These are phyloP conservation scores for Cisticola juncidis DNA, from an alignment of 2,113 vertebrate genomes.

Conservation along the genomic window DNA sequence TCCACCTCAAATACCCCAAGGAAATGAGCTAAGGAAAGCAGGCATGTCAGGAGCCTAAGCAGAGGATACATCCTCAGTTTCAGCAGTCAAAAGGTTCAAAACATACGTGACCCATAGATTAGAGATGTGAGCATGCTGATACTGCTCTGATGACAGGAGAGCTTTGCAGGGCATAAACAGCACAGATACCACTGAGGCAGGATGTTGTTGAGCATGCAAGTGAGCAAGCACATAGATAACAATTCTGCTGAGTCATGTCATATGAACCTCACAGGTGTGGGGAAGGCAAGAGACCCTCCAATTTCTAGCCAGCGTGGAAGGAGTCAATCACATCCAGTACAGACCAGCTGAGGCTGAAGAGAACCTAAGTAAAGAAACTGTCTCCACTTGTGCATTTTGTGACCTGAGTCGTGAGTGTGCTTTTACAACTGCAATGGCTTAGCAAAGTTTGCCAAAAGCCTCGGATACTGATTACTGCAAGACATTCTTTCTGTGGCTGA, in stretches of 20 bases:
- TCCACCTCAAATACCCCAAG: background rate
- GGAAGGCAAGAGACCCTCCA: background rate
- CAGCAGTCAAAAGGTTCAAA: background rate
- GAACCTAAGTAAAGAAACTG: background rate
- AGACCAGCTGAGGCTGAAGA: background rate
- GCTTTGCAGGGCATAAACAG: background rate
- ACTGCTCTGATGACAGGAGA: background rate
- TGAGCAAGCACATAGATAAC: background rate
- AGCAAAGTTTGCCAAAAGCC: background rate
- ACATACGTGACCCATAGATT: background rate
- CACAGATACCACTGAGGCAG: background rate
- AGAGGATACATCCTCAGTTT: background rate
- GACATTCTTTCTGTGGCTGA: background rate
- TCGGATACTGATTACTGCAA: background rate
- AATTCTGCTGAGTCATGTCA: fast-evolving
- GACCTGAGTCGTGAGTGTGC: background rate
- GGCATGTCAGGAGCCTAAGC: background rate
- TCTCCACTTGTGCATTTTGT: background rate
- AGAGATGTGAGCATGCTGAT: background rate
- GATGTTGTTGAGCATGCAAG: background rate
- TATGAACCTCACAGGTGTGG: background rate
- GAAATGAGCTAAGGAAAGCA: background rate
- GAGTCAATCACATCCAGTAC: background rate
- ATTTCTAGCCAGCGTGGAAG: background rate
- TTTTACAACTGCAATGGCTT: background rate